These are phyloP conservation scores for Idris sp. DNA, from an alignment of 1,140 invertebrate species.

Conservation along the genomic window DNA sequence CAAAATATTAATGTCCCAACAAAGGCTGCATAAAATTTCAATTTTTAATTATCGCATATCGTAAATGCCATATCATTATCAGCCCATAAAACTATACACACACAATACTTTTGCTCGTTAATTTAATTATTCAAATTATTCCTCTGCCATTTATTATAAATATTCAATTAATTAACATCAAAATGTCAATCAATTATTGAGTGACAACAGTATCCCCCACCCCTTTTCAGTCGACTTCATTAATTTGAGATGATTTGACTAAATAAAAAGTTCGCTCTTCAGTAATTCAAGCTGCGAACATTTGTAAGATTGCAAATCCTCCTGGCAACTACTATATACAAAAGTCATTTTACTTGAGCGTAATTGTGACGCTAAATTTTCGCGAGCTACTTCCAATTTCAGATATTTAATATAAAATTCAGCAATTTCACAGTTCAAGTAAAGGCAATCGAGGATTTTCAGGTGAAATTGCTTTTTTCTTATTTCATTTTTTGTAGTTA, in stretches of 20 bases:
- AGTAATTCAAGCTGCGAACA: conserved; percentile 3
- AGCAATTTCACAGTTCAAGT: conserved; percentile 34
- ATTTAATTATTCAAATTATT: conserved; percentile 30
- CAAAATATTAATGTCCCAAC: too few relatives aligned
- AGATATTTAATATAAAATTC: conserved; percentile 54
- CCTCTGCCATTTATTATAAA: conserved; percentile 18
- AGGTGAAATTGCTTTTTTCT: conserved; percentile 50
- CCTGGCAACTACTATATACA: conserved; percentile 8
- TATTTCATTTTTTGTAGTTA: conserved; percentile 47
- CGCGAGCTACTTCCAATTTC: conserved; percentile 7
- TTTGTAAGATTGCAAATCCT: conserved; percentile 31
- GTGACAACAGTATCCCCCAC: conserved; percentile 6
- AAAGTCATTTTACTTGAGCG: neutral
- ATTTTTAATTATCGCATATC: too few relatives aligned
- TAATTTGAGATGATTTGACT: conserved; percentile 21
- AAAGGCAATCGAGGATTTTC: conserved; percentile 54
- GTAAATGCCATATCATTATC: neutral
- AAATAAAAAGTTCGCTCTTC: conserved; percentile 5
- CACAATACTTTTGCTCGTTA: neutral
- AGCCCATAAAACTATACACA: conserved; percentile 10
- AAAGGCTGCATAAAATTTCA: too few relatives aligned
- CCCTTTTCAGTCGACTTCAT: neutral
- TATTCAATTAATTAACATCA: conserved; percentile 17
- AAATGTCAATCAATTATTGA: conserved; percentile 18
- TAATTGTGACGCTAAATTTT: conserved; percentile 38